These are phyloP conservation scores for Arenaria interpres DNA, from an alignment of 2,113 vertebrate genomes.

Conservation along the genomic window DNA sequence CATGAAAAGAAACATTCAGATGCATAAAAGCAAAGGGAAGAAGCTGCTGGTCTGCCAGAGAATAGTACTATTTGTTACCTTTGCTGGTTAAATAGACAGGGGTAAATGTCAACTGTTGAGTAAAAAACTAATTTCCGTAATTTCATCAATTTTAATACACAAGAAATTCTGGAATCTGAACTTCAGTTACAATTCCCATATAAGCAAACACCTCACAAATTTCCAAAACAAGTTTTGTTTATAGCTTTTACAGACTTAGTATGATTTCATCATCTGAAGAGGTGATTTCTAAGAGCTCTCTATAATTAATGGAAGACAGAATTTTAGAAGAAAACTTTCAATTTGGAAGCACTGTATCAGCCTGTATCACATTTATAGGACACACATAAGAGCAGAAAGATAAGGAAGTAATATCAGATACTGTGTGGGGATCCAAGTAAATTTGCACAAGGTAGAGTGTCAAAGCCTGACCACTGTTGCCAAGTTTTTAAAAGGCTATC, in stretches of 20 bases:
- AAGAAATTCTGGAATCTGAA: background rate
- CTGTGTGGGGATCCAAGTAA: background rate
- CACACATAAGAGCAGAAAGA: background rate
- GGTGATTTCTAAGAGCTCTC: background rate
- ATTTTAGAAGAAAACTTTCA: background rate
- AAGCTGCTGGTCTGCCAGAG: background rate
- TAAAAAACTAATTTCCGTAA: background rate
- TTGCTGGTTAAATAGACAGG: background rate
- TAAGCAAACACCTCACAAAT: background rate
- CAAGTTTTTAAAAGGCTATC: background rate
- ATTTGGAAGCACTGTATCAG: background rate
- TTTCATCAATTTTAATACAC: background rate
- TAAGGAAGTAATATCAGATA: background rate
- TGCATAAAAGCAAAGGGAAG: background rate
- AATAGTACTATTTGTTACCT: background rate
- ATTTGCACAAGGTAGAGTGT: background rate
- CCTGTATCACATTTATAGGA: background rate
- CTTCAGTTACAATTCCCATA: background rate
- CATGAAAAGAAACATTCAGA: background rate
- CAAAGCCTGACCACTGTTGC: background rate
- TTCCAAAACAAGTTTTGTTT: background rate
- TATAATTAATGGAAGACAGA: background rate
- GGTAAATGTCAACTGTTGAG: background rate
- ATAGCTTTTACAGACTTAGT: background rate
- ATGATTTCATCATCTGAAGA: background rate